Evolutionary conservation across 2,888 invertebrate species (phyloP).

Genomic region (Orgyia antiqua): DNA sequence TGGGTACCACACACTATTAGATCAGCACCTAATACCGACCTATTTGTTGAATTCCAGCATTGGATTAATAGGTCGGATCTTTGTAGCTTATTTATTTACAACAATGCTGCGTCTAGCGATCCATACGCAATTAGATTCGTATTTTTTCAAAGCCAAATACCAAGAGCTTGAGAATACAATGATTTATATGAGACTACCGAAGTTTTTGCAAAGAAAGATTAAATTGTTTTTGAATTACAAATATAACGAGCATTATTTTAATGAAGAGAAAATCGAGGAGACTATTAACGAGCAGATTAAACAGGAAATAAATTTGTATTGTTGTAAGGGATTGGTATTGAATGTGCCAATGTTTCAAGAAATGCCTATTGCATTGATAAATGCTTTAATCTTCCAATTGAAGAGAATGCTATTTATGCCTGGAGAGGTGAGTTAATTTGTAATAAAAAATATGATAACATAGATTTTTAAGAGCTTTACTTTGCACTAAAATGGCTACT

Average conservation of each 20-base stretch:
- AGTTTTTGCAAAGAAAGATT: conserved; percentile 39
- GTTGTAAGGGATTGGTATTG: conserved; percentile 72
- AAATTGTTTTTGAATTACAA: conserved; percentile 46
- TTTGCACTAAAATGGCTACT: no score
- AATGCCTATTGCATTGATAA: conserved; percentile 65
- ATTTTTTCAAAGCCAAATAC: conserved; percentile 38
- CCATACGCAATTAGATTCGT: conserved; percentile 35
- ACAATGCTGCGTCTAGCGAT: conserved; percentile 38
- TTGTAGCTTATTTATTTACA: conserved; percentile 36
- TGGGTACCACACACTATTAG: conserved; percentile 32
- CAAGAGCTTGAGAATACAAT: conserved; percentile 45
- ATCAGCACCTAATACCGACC: conserved; percentile 32
- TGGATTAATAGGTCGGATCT: conserved; percentile 38
- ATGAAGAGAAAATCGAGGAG: conserved; percentile 41
- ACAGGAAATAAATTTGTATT: conserved; percentile 75
- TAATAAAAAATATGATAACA: no score
- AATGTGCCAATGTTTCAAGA: conserved; percentile 75
- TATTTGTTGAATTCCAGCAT: conserved; percentile 32
- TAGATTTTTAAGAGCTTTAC: no score
- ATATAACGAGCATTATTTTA: conserved; percentile 46
- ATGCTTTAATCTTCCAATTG: conserved; percentile 69
- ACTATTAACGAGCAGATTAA: conserved; percentile 61
- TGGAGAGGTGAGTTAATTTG: conserved; percentile 60
- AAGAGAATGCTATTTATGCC: conserved; percentile 76
- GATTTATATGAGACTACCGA: conserved; percentile 37